A percentile compares a stretch with the other conserved stretches of the same genome.
phyloP scores from a whole-genome alignment of 2,888 invertebrate species.

The Lasioglossum lativentre region DNA sequence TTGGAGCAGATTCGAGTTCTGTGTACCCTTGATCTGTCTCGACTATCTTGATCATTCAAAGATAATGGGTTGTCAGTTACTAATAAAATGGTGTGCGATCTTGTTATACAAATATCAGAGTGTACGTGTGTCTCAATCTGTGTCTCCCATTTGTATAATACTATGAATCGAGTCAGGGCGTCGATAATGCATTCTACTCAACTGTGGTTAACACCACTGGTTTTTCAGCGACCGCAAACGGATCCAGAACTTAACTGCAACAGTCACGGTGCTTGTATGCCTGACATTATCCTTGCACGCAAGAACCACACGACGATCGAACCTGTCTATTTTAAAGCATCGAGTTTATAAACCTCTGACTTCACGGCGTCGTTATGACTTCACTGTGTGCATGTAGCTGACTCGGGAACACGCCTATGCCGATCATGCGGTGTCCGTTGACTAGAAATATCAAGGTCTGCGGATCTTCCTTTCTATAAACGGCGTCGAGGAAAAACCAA shows the following conservation, averaged over 20 bases:
- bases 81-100: background rate
- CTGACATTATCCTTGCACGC: conserved; percentile 23
- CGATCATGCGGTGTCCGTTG: background rate
- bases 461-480: conserved; percentile 1
- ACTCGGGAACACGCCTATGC: background rate
- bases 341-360: conserved; percentile 32
- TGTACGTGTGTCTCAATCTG: background rate
- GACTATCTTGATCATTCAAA: background rate
- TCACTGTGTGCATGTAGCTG: conserved; percentile 8
- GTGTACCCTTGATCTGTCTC: background rate
- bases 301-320: conserved; percentile 9
- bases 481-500: background rate
- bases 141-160: background rate
- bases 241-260: conserved; percentile 7
- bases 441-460: conserved; percentile 15
- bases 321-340: conserved; percentile 9
- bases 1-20: background rate
- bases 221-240: background rate
- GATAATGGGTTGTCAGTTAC: background rate
- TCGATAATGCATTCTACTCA: background rate
- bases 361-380: conserved; percentile 35
- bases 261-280: conserved; percentile 1
- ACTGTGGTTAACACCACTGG: background rate
- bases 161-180: background rate
- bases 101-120: background rate